phyloP scores from a whole-genome alignment of 2,797 vertebrate species.

The Pagetopsis macropterus region DNA sequence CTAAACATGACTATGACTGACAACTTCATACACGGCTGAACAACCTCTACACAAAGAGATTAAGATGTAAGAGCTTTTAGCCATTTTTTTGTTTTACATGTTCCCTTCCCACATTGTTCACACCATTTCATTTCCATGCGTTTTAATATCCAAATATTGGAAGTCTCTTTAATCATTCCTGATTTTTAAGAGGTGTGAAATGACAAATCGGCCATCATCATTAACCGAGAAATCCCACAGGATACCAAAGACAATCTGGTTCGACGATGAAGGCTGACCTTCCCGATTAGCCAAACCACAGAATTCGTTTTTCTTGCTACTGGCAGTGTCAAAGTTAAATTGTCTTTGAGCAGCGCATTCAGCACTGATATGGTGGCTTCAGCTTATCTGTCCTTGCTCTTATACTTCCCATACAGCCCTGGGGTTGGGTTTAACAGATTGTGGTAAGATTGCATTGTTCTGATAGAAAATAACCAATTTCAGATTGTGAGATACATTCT shows the following conservation, averaged over 20 bases:
- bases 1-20: slow-evolving; percentile 35
- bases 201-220: slow-evolving; percentile 33
- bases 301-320: slow-evolving; percentile 13
- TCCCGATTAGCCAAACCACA: slow-evolving; percentile 28
- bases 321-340: slow-evolving; percentile 29
- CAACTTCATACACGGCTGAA: slow-evolving; percentile 12
- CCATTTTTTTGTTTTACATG: not conserved
- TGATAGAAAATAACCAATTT: not conserved
- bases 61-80: slow-evolving; percentile 8
- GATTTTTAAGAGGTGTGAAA: slow-evolving; percentile 46
- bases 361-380: slow-evolving; percentile 12
- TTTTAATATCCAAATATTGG: slow-evolving; percentile 4
- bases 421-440: slow-evolving; percentile 1
- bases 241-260: slow-evolving; percentile 26
- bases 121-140: not conserved
- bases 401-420: not conserved
- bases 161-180: slow-evolving; percentile 18
- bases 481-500: not conserved
- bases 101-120: slow-evolving; percentile 1
- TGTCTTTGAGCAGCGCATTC: slow-evolving; percentile 23
- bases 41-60: slow-evolving; percentile 4
- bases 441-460: slow-evolving; percentile 6
- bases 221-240: slow-evolving; percentile 41
- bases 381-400: slow-evolving; percentile 19
- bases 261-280: slow-evolving; percentile 49